Conservation (phyloP, 2,888 invertebrate genomes). For the Drosophila neutralis region DNA sequence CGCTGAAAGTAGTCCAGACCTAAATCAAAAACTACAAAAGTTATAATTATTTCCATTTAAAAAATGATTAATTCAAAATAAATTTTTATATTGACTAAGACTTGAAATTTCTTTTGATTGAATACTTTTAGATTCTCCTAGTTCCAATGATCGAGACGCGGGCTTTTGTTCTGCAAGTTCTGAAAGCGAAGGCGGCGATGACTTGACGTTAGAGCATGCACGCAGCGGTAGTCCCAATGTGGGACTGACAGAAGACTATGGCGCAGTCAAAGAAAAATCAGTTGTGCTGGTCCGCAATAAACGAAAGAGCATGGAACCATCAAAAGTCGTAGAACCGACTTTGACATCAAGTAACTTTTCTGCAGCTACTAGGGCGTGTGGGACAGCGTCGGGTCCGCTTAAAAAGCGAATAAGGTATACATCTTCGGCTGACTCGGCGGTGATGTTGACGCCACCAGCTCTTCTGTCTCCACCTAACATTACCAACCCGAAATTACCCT, state of each 20-base stretch:
- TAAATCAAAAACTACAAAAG: not conserved
- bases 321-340: constrained; percentile 86
- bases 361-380: constrained; percentile 12
- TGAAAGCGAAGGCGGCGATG: constrained; percentile 86
- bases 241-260: constrained; percentile 87
- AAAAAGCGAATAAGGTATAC: constrained; percentile 90
- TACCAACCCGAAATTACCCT: constrained; percentile 12
- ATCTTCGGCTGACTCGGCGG: constrained; percentile 77
- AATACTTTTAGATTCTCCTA: constrained; percentile 82
- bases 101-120: constrained; percentile 24
- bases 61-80: not conserved
- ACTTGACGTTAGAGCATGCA: constrained; percentile 86
- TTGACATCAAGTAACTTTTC: not conserved
- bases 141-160: constrained; percentile 86
- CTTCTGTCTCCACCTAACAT: constrained; percentile 84
- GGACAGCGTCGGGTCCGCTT: constrained; percentile 86
- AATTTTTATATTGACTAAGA: not conserved
- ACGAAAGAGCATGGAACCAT: constrained; percentile 89
- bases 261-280: constrained; percentile 87
- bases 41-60: not conserved
- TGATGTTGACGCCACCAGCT: constrained; percentile 83
- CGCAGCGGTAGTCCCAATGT: constrained; percentile 85
- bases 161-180: constrained; percentile 89
- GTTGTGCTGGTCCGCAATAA: constrained; percentile 87
- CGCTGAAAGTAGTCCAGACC: not conserved